phyloP scores from a whole-genome alignment of 2,888 invertebrate genomes.

The Catocala sponsa region DNA sequence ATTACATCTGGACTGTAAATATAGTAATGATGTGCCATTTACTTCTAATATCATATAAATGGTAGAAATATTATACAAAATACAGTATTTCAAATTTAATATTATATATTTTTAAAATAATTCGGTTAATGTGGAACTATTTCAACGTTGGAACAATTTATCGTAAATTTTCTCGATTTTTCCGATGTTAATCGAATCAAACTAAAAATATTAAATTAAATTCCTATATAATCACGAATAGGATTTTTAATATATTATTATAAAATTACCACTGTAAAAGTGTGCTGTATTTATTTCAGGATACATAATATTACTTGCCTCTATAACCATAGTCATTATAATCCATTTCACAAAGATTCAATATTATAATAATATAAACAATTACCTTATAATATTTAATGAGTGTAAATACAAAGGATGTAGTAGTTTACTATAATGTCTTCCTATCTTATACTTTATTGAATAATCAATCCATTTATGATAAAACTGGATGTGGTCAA shows the following conservation, averaged over 20 bases:
- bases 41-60: slow-evolving; percentile 11
- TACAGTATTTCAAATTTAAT: no score
- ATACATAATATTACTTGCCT: neutral
- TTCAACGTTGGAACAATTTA: no score
- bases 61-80: neutral
- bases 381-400: neutral
- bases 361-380: slow-evolving; percentile 1
- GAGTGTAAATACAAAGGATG: neutral
- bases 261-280: slow-evolving; percentile 8
- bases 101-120: no score
- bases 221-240: no score
- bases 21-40: slow-evolving; percentile 46
- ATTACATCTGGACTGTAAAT: slow-evolving; percentile 37
- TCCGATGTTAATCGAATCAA: neutral
- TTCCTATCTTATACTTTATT: slow-evolving; percentile 3
- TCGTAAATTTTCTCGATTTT: neutral
- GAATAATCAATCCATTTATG: slow-evolving; percentile 1
- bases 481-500: no score
- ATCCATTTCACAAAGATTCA: slow-evolving; percentile 4
- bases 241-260: no score
- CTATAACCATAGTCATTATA: slow-evolving; percentile 1
- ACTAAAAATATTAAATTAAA: slow-evolving; percentile 8
- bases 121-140: no score
- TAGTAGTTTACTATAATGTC: slow-evolving; percentile 6
- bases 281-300: slow-evolving; percentile 13